These are phyloP conservation scores for Oreochromis grahami DNA, from an alignment of 2,797 vertebrate species.

Conservation along the genomic window DNA sequence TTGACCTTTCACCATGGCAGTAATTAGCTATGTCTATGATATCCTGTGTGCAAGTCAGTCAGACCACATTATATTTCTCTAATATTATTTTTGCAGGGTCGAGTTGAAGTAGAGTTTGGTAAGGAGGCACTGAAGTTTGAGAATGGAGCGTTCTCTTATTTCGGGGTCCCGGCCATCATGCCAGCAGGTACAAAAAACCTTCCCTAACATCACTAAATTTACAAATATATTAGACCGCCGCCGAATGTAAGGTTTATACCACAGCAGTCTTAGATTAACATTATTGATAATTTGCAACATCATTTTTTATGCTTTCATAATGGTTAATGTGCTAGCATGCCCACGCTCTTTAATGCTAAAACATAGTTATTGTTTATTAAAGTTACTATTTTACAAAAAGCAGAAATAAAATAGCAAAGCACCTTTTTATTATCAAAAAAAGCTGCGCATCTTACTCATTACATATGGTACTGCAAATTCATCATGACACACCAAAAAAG, in stretches of 20 bases:
- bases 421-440: not conserved
- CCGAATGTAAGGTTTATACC: fast-evolving
- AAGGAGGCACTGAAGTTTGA: constrained; percentile 95
- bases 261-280: not conserved
- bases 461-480: not conserved
- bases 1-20: not conserved
- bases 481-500: not conserved
- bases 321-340: not conserved
- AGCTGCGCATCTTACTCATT: not conserved
- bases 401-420: not conserved
- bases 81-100: constrained; percentile 77
- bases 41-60: not conserved
- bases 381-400: not conserved
- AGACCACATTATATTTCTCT: not conserved
- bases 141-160: constrained; percentile 94
- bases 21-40: not conserved
- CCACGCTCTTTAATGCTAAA: not conserved
- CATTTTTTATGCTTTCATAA: not conserved
- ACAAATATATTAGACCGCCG: not conserved
- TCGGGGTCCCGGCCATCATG: constrained; percentile 90
- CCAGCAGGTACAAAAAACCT: constrained; percentile 79
- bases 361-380: not conserved
- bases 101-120: constrained; percentile 94
- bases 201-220: not conserved
- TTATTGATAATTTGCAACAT: not conserved